Percentiles rank a stretch among this genome's conserved stretches.
phyloP scores from a whole-genome alignment of 2,113 vertebrate genomes.

The Oxygymnocypris stewartii region DNA sequence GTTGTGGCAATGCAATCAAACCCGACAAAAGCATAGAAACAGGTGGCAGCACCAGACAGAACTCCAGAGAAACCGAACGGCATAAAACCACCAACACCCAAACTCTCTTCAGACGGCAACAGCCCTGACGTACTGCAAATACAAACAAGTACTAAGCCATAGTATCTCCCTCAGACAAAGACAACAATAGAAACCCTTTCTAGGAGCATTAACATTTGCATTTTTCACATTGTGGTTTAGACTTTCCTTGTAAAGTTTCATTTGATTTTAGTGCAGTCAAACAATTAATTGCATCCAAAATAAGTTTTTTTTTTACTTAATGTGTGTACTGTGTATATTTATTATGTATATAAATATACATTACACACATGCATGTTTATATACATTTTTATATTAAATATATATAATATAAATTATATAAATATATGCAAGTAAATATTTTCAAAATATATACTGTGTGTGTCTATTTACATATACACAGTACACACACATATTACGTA shows the following conservation, averaged over 20 bases:
- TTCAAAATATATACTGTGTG: too few relatives aligned
- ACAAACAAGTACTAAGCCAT: background rate
- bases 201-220: background rate
- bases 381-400: too few relatives aligned
- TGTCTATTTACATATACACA: too few relatives aligned
- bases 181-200: background rate
- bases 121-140: slow-evolving; percentile 69
- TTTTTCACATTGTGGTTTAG: background rate
- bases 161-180: background rate
- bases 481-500: too few relatives aligned
- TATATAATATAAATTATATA: too few relatives aligned
- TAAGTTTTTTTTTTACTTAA: too few relatives aligned
- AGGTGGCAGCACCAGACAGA: slow-evolving; percentile 92
- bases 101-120: slow-evolving; percentile 22
- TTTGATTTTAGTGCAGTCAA: background rate
- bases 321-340: too few relatives aligned
- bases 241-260: background rate
- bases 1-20: slow-evolving; percentile 98
- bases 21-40: slow-evolving; percentile 96
- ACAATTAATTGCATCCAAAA: too few relatives aligned
- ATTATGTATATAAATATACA: too few relatives aligned
- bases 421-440: too few relatives aligned
- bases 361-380: too few relatives aligned
- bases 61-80: slow-evolving; percentile 89
- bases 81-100: slow-evolving; percentile 88